Base-by-base conservation (phyloP, 1,140 invertebrate genomes). In the Nautilus pompilius region DNA sequence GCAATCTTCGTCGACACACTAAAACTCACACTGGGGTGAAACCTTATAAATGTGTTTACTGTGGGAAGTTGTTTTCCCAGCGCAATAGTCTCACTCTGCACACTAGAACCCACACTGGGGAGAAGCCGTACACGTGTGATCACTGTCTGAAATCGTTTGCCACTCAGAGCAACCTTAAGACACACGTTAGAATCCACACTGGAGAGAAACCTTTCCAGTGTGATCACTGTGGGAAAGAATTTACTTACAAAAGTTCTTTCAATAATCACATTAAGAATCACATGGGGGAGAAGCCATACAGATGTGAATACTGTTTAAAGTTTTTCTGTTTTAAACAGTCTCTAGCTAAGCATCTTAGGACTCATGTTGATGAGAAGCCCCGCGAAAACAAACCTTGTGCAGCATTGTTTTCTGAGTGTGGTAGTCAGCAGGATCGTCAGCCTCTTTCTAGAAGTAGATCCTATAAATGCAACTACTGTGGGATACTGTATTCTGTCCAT, bases 1-100 rank as follows among this genome's bases (percentile, higher is more conserved):
- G 72, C 10, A 83, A 81, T 58, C 68, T 83, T 8, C 73, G 79
- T 55, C 75, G 78, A 13, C 80, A 82, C 55, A 65, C 72, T 45
- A 64, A 73, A 60, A 78, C 67, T 20, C 79, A 80, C 64, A 67
- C 60, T 10, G 29, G 33, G n/a, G 46, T 49, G 4, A 61, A 49
- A 58, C 58, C 58, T 26, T 46, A 36, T 20, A 33, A 10, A 2
- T 65, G 63, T 65, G 45, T 55, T 5, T 26, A 34, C 1, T 65
- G 63, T 65, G 58, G 41, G 17, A 60, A 48, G 41, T 28, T 13
- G 28, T 60, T 60, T 36, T 26, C 26, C 15, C 5, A 28, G 30
- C 13, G 13, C 17, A 32, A 48, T 26, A 29, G 15, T n/a, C 34
- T 53, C 20, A 36, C 29, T 26, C 30, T 48, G 17, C 64, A 66